Conservation (phyloP, 2,113 vertebrate species). For the Phyllopteryx taeniolatus region DNA sequence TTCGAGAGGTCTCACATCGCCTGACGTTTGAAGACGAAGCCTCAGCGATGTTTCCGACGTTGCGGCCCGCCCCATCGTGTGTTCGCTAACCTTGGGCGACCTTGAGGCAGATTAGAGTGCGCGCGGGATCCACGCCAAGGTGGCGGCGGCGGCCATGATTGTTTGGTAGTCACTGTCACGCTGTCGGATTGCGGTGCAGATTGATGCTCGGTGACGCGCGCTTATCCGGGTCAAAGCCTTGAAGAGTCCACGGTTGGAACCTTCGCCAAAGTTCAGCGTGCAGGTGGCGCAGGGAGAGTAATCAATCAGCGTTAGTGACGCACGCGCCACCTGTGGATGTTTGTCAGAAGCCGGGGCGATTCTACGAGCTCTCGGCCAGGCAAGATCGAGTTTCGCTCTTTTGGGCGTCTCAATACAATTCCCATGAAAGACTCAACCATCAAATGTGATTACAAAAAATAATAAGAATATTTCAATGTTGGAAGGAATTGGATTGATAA, state of each 20-base stretch:
- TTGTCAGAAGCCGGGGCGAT: neutral
- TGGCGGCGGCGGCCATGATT: too few relatives aligned
- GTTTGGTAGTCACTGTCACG: too few relatives aligned
- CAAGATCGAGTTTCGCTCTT: too few relatives aligned
- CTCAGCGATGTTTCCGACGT: neutral
- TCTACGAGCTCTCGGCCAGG: too few relatives aligned
- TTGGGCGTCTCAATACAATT: too few relatives aligned
- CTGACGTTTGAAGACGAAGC: neutral
- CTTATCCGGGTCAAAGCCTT: constrained; percentile 2
- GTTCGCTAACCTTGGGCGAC: neutral
- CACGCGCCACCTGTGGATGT: neutral
- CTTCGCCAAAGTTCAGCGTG: constrained; percentile 7
- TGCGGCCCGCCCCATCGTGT: neutral
- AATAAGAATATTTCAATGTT: too few relatives aligned
- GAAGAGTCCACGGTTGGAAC: neutral
- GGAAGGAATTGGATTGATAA: too few relatives aligned
- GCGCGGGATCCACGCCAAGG: too few relatives aligned
- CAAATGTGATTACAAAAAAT: too few relatives aligned
- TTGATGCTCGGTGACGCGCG: neutral
- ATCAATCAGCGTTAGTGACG: neutral
- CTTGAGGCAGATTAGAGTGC: neutral
- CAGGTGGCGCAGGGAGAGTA: neutral
- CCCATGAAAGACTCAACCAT: too few relatives aligned
- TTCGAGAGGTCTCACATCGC: neutral
- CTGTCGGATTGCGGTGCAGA: neutral